phyloP scores from a whole-genome alignment of 2,888 invertebrate species.

The Fragum whitleyi region DNA sequence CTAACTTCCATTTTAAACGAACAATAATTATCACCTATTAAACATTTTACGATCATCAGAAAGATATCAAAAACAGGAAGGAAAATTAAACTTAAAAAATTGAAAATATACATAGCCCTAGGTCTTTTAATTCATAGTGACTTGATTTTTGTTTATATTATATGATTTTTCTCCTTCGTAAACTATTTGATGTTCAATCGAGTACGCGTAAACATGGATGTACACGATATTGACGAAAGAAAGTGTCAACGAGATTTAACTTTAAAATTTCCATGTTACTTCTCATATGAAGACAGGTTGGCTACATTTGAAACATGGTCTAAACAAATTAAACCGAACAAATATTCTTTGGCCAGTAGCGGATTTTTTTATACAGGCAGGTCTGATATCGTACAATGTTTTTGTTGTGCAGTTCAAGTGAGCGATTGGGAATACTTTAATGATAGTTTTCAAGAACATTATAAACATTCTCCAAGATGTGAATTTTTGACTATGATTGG shows the following conservation, averaged over 20 bases:
- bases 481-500: not conserved
- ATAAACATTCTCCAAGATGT: conserved; percentile 11
- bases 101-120: not conserved
- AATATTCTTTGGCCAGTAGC: conserved; percentile 1
- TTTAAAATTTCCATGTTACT: not conserved
- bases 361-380: conserved; percentile 18
- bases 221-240: not conserved
- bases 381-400: conserved; percentile 16
- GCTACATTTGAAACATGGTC: conserved; percentile 19
- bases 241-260: not conserved
- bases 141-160: not conserved
- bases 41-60: no score
- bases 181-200: not conserved
- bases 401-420: conserved; percentile 1
- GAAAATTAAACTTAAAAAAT: not conserved
- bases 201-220: not conserved
- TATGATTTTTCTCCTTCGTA: not conserved
- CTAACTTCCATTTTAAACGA: not conserved
- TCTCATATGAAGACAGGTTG: not conserved
- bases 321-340: conserved; percentile 17
- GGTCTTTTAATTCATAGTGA: not conserved
- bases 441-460: conserved; percentile 24
- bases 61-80: not conserved
- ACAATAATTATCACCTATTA: not conserved
- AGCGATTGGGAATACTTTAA: conserved; percentile 11